Evolutionary conservation across 2,797 vertebrate genomes (phyloP).

Genomic region (Lacerta bilineata): DNA sequence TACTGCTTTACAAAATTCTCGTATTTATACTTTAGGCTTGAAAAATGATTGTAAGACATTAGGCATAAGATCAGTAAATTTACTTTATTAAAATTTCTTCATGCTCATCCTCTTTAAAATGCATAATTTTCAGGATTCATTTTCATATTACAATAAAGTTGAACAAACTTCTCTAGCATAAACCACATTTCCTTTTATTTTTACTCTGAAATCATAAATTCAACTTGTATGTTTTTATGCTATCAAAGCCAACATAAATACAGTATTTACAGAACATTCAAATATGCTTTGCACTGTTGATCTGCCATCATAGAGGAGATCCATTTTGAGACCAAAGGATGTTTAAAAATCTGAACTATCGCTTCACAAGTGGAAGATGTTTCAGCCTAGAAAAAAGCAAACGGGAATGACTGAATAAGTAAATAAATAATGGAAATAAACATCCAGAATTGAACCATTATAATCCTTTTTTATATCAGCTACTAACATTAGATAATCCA

Average conservation of each 20-base stretch:
- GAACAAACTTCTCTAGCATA: conserved; percentile 41
- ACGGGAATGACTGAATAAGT: conserved; percentile 28
- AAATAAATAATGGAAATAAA: not conserved
- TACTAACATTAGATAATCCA: not conserved
- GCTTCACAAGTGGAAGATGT: conserved; percentile 73
- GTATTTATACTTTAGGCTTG: not conserved
- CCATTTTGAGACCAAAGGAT: conserved; percentile 25
- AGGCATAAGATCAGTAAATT: conserved; percentile 14
- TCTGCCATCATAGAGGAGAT: conserved; percentile 72
- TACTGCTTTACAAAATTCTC: not conserved
- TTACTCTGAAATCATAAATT: conserved; percentile 59
- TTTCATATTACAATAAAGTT: conserved; percentile 47
- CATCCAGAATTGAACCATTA: conserved; percentile 13
- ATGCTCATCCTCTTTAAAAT: conserved; percentile 69
- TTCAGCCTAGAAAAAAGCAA: conserved; percentile 76
- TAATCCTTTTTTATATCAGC: not conserved
- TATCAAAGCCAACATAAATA: conserved; percentile 80
- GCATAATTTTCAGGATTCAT: conserved; percentile 50
- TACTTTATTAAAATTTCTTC: conserved; percentile 68
- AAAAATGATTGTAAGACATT: conserved; percentile 13
- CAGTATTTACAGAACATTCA: conserved; percentile 68
- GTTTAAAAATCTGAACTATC: conserved; percentile 37
- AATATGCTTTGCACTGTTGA: conserved; percentile 44
- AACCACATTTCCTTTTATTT: conserved; percentile 48
- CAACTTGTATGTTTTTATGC: conserved; percentile 67